Base-by-base conservation (phyloP, 2,113 vertebrate species). In the Lepisosteus osseus region DNA sequence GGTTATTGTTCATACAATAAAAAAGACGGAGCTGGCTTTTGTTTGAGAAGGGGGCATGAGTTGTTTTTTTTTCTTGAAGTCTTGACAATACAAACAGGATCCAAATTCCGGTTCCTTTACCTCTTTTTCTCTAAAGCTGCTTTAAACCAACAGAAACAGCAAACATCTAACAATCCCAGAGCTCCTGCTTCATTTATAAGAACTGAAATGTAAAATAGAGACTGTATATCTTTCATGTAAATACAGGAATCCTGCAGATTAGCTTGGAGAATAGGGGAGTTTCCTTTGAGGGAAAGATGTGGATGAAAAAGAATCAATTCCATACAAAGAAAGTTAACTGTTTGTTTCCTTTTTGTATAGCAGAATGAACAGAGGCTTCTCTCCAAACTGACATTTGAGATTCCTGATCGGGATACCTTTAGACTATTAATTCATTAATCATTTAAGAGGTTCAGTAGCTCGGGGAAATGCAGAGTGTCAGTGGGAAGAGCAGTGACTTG, bases 41-140 rank as follows among this genome's bases (percentile, higher is more conserved):
- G 29, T 29, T 29, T 15, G n/a, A 43, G 43, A 61, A 68, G 45
- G 59, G 9, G 68, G 55, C 4, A 13, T 54, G 61, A 54, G 70
- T 59, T 62, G 42, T 65, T 70, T 62, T 70, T 41, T 54, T 6
- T 15, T 13, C 15, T 40, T 3, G 15, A 61, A 65, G 56, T 77
- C 78, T 76, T 70, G 77, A 81, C 81, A 88, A 62, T 82, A 71
- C 75, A 74, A 86, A 74, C 80, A 87, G 83, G 84, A 86, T 84
- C 70, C 66, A 79, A 70, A 82, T 77, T 88, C 74, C 74, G 74
- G 80, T 83, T 88, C 81, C 78, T 83, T 77, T 86, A 85, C 83
- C 82, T 82, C 72, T 87, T 85, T 84, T 88, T 47, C 54, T 57
- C 70, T 78, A 74, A 54, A 6, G 42, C 9, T 42, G n/a, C 69